phyloP scores from a whole-genome alignment of 2,888 invertebrate genomes.

The Sipha maydis region DNA sequence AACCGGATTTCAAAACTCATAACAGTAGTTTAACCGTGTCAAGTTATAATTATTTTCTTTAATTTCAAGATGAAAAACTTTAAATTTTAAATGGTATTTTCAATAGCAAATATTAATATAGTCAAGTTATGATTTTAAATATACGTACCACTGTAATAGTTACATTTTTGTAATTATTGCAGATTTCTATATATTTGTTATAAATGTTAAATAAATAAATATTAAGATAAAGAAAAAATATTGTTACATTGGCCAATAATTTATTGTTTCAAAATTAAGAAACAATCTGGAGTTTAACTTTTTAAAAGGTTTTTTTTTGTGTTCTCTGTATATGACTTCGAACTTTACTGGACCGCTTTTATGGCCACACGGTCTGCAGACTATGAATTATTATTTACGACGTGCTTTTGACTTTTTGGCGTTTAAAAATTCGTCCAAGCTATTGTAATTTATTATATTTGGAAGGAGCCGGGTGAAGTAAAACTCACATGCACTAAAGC shows the following conservation, averaged over 20 bases:
- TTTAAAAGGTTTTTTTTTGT: slow-evolving; percentile 48
- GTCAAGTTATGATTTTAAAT: too few relatives aligned
- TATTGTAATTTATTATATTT: slow-evolving; percentile 46
- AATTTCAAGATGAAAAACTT: slow-evolving; percentile 9
- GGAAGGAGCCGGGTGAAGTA: background rate
- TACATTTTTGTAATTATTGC: too few relatives aligned
- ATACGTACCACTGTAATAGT: too few relatives aligned
- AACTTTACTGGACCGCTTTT: slow-evolving; percentile 15
- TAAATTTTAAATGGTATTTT: too few relatives aligned
- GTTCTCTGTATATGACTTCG: background rate
- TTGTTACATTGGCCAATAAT: background rate
- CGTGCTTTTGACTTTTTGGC: slow-evolving; percentile 13
- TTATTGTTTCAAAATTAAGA: background rate
- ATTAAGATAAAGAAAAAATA: background rate
- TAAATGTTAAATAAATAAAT: background rate
- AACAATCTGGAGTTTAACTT: background rate
- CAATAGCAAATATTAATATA: too few relatives aligned
- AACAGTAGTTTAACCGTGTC: background rate
- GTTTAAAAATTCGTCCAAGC: slow-evolving; percentile 29
- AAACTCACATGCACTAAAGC: background rate
- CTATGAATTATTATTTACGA: slow-evolving; percentile 46
- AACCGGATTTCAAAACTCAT: slow-evolving; percentile 31
- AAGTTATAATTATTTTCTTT: background rate
- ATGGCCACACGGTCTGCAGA: background rate
- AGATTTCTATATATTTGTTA: background rate